These are phyloP conservation scores for Scrobipalpa atriplicella DNA, from an alignment of 2,888 invertebrate genomes.

Conservation along the genomic window DNA sequence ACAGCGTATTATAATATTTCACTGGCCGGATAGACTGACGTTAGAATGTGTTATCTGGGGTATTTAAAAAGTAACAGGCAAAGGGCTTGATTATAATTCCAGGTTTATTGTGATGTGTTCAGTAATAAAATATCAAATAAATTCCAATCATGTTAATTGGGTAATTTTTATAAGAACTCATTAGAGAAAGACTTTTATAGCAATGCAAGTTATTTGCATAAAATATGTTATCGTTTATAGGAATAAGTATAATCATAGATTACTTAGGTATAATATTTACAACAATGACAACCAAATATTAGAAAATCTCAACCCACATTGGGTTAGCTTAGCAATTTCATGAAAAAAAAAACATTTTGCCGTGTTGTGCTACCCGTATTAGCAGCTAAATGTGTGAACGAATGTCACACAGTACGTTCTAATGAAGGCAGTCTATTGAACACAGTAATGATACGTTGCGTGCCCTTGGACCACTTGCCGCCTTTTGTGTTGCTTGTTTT, in stretches of 20 bases:
- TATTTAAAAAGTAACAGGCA: background rate
- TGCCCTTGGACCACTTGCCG: constrained; percentile 43
- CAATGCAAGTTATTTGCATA: no score
- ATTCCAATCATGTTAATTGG: no score
- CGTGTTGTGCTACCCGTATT: constrained; percentile 1
- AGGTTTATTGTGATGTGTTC: no score
- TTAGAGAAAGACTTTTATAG: no score
- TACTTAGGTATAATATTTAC: no score
- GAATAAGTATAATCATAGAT: no score
- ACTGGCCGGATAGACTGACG: constrained; percentile 13
- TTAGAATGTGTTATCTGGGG: background rate
- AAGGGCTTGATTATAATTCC: no score
- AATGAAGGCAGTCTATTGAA: constrained; percentile 43
- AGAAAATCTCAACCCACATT: background rate
- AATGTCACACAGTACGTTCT: constrained; percentile 26
- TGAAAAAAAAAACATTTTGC: background rate
- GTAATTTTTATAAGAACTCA: no score
- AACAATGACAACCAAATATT: background rate
- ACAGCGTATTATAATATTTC: background rate
- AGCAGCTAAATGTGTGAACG: constrained; percentile 16
- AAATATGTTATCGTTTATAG: no score
- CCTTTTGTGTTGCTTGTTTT: constrained; percentile 31
- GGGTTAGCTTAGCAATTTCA: background rate
- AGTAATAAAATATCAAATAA: no score
- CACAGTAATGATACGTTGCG: constrained; percentile 37